Evolutionary conservation across 2,888 invertebrate species (phyloP).

Genomic region (Brachycybe producta): DNA sequence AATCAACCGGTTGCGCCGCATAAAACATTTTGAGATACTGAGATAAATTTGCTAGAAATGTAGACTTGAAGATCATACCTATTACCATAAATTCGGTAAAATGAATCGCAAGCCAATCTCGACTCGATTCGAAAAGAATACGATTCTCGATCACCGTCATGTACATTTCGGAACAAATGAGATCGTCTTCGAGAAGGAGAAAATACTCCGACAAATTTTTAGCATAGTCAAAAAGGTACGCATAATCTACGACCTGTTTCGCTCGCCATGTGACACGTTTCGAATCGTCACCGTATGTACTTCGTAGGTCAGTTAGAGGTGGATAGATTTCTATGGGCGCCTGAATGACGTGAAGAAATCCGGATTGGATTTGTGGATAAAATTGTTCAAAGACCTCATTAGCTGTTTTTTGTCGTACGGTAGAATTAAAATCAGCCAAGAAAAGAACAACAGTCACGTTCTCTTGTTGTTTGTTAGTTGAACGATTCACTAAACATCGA

Average conservation of each 20-base stretch:
- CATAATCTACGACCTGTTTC: constrained; percentile 36
- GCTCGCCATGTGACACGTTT: constrained; percentile 33
- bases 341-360: constrained; percentile 32
- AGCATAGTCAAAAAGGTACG: constrained; percentile 31
- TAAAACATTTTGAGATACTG: constrained; percentile 28
- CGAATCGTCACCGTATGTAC: constrained; percentile 31
- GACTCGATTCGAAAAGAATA: constrained; percentile 23
- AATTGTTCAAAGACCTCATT: constrained; percentile 23
- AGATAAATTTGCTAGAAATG: constrained; percentile 26
- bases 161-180: constrained; percentile 30
- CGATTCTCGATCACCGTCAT: constrained; percentile 29
- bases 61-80: constrained; percentile 29
- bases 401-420: constrained; percentile 23
- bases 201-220: constrained; percentile 30
- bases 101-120: constrained; percentile 30
- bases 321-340: constrained; percentile 27
- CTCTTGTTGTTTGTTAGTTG: constrained; percentile 26
- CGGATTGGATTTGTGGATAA: constrained; percentile 26
- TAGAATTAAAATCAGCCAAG: constrained; percentile 31
- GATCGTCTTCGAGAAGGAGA: constrained; percentile 35
- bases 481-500: constrained; percentile 30
- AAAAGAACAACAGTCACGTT: constrained; percentile 32
- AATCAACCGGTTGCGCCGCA: constrained; percentile 29
- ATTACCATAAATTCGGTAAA: constrained; percentile 32
- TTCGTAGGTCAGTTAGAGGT: constrained; percentile 26